Base-by-base conservation (phyloP, 2,888 invertebrate species). In the Chloroclystis v-ata region DNA sequence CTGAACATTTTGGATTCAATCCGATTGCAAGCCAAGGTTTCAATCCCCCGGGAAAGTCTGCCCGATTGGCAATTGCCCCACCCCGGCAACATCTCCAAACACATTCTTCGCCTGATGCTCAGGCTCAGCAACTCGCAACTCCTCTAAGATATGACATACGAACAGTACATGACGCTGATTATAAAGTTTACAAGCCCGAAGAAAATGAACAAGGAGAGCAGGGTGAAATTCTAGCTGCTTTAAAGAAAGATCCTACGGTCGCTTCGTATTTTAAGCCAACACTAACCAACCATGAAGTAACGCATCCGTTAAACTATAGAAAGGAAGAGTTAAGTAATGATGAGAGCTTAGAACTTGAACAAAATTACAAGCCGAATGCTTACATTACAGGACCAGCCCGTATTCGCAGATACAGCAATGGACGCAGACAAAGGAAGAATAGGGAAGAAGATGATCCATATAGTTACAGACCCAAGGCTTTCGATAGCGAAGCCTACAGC, bases 381-480 rank as follows among this genome's bases (percentile, higher is more conserved):
- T 89, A 89, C 74, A 71, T 81, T 78, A 63, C 84, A 80, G 82
- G 83, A 65, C 69, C 83, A 61, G 64, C 78, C 49, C 82, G 87
- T 69, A 78, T 82, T 67, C 81, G 85, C 59, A 78, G 91, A 56
- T 89, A 89, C 64, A 75, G 83, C 60, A 78, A 81, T 72, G 85
- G 81, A 68, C 82, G 78, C 57, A 69, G 76, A 48, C 77, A 80
- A 63, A 79, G 76, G 51, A 58, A 75, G 61, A 78, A 76, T 60
- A 70, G 60, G 35, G 85, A 77, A 43, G 80, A 77, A 45, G 80
- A 87, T 16, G 83, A 84, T 60, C 89, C 90, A 20, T 91, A 91
- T 62, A 82, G 88, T 60, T 88, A 87, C 59, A 82, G 82, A 64
- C 89, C 89, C 0, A 84, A 89, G 61, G 89, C 89, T 48, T 90